A percentile compares a stretch with the other conserved stretches of the same genome.
These are phyloP conservation scores for Tanytarsus gracilentus DNA, from an alignment of 2,888 invertebrate genomes.

Conservation along the genomic window DNA sequence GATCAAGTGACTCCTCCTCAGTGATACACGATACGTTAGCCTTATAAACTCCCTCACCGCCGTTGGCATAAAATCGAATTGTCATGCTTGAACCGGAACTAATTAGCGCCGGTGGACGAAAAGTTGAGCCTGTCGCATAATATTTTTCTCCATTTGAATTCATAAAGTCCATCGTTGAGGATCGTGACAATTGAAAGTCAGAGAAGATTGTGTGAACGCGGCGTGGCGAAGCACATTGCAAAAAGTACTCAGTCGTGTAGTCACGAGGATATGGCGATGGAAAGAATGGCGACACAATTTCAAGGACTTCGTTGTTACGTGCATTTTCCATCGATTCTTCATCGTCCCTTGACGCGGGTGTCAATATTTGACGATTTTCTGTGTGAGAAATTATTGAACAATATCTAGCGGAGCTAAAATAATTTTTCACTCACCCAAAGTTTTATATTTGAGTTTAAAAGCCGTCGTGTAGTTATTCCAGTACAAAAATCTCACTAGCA, in stretches of 20 bases:
- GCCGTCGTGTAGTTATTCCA: conserved; percentile 51
- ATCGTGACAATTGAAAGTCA: conserved; percentile 56
- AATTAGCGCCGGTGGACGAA: conserved; percentile 58
- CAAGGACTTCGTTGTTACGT: background rate
- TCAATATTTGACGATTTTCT: background rate
- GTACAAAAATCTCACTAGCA: conserved; percentile 52
- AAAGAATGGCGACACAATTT: conserved; percentile 48
- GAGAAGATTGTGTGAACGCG: conserved; percentile 55
- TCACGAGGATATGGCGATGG: conserved; percentile 58
- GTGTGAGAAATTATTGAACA: too few relatives aligned
- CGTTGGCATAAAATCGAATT: conserved; percentile 60
- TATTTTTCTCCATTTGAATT: conserved; percentile 58
- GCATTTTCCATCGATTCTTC: background rate
- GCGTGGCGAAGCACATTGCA: conserved; percentile 52
- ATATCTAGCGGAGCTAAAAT: too few relatives aligned
- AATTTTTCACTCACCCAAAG: conserved; percentile 48
- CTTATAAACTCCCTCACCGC: conserved; percentile 57
- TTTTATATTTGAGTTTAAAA: conserved; percentile 54
- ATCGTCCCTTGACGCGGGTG: background rate
- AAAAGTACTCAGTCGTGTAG: conserved; percentile 54
- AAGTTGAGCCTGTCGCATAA: conserved; percentile 55
- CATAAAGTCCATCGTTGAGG: conserved; percentile 61
- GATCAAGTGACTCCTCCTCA: conserved; percentile 35
- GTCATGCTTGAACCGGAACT: conserved; percentile 54
- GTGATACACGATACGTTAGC: conserved; percentile 47